Conservation (phyloP, 2,888 invertebrate species). For the Drosophila borealis region DNA sequence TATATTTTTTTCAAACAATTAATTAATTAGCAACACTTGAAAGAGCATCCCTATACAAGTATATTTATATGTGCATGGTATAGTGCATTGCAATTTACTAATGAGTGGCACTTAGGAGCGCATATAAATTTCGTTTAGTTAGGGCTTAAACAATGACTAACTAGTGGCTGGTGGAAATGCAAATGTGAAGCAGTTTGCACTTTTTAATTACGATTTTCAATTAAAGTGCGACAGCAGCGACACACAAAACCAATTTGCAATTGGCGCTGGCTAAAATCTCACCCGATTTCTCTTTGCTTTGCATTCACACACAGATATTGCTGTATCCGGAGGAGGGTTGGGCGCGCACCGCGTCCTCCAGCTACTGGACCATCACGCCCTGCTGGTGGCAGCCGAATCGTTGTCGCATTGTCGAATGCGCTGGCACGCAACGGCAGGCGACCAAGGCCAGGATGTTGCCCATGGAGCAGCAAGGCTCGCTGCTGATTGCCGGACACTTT, state of each 20-base stretch:
- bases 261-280: constrained; percentile 58
- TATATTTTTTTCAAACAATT: constrained; percentile 43
- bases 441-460: constrained; percentile 93
- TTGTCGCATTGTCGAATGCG: constrained; percentile 94
- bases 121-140: constrained; percentile 19
- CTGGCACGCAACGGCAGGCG: constrained; percentile 87
- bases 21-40: constrained; percentile 21
- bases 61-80: neutral
- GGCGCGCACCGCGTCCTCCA: constrained; percentile 94
- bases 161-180: constrained; percentile 16
- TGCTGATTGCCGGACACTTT: constrained; percentile 90
- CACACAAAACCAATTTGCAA: constrained; percentile 76
- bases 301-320: constrained; percentile 88
- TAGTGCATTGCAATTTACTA: constrained; percentile 35
- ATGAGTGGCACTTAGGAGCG: constrained; percentile 12
- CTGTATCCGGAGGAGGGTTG: constrained; percentile 95
- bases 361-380: constrained; percentile 94
- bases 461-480: constrained; percentile 90
- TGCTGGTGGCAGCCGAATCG: constrained; percentile 94
- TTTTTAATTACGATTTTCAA: constrained; percentile 82
- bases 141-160: constrained; percentile 13
- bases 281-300: constrained; percentile 35
- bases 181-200: constrained; percentile 60
- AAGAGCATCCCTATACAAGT: neutral
- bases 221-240: constrained; percentile 67